Conservation (phyloP, 2,113 vertebrate genomes). For the Campylomormyrus tamandua region DNA sequence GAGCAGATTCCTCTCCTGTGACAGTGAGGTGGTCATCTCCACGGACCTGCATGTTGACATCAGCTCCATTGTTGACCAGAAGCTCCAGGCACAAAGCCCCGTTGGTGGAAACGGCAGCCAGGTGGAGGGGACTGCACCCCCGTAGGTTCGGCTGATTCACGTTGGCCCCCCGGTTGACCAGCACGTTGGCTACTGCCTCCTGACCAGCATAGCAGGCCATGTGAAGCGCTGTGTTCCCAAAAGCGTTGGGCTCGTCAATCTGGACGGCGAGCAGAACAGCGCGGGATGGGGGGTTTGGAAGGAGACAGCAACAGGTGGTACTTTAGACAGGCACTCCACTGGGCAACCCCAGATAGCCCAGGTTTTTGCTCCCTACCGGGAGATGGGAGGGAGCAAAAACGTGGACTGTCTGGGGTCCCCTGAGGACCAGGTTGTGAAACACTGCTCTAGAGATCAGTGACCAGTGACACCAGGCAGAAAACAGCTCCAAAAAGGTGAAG, state of each 20-base stretch:
- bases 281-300: background rate
- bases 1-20: background rate
- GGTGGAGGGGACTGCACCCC: constrained; percentile 84
- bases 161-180: constrained; percentile 84
- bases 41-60: constrained; percentile 82
- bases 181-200: constrained; percentile 79
- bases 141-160: constrained; percentile 82
- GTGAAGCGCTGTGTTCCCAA: constrained; percentile 91
- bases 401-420: background rate
- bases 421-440: background rate
- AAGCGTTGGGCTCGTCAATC: constrained; percentile 81
- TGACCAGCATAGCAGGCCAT: constrained; percentile 89
- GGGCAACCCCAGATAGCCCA: background rate
- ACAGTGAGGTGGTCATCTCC: background rate
- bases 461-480: background rate
- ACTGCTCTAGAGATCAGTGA: background rate
- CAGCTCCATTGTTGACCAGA: constrained; percentile 85
- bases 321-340: background rate
- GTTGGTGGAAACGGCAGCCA: constrained; percentile 85
- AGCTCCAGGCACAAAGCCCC: constrained; percentile 88
- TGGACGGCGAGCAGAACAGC: constrained; percentile 35
- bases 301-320: background rate
- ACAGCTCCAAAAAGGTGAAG: background rate
- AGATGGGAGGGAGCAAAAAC: background rate
- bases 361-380: background rate